These are phyloP conservation scores for Cataglyphis livida DNA, from an alignment of 2,888 invertebrate genomes.

Conservation along the genomic window DNA sequence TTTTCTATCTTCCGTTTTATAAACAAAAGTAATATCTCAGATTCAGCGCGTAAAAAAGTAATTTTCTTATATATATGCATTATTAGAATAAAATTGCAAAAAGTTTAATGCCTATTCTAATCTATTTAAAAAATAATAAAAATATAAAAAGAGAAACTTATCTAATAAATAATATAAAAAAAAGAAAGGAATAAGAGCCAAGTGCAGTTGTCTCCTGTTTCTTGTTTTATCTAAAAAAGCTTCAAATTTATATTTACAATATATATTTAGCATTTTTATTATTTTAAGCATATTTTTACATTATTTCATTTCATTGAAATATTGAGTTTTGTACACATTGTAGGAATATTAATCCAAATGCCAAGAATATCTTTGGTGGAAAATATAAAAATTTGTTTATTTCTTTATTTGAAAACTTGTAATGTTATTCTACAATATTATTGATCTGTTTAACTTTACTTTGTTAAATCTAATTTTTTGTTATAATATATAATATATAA, in stretches of 20 bases:
- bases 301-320: neutral
- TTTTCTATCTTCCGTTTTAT: constrained; percentile 1
- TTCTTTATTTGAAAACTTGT: neutral
- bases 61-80: constrained; percentile 1
- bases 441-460: too few relatives aligned
- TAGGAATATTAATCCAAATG: constrained; percentile 27
- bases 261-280: neutral
- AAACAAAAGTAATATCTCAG: neutral
- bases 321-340: neutral
- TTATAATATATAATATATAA: too few relatives aligned
- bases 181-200: neutral
- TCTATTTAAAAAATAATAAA: neutral
- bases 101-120: neutral
- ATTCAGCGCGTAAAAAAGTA: neutral
- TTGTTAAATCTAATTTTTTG: too few relatives aligned
- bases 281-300: neutral
- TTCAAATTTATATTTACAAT: neutral
- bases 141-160: neutral
- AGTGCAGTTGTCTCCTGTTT: neutral
- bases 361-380: neutral
- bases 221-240: neutral
- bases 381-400: constrained; percentile 14
- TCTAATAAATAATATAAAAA: neutral
- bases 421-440: neutral
- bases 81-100: constrained; percentile 10